These are phyloP conservation scores for Thermophis baileyi DNA, from an alignment of 2,113 vertebrate genomes.

Conservation along the genomic window DNA sequence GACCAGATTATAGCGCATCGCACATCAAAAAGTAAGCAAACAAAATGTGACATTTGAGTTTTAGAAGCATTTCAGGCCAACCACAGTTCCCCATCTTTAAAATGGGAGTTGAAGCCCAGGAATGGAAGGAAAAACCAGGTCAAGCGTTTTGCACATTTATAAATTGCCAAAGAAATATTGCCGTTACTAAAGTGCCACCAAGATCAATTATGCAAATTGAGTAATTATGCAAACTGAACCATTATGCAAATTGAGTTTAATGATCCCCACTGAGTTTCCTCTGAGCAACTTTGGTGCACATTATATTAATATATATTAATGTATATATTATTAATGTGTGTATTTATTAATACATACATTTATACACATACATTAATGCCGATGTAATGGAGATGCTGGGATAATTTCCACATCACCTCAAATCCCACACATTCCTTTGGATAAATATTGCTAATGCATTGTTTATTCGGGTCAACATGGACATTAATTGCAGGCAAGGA, in stretches of 20 bases:
- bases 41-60: background rate
- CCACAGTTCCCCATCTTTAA: background rate
- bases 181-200: conserved; percentile 17
- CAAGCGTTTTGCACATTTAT: background rate
- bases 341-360: background rate
- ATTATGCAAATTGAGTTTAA: conserved; percentile 30
- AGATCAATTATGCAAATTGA: conserved; percentile 23
- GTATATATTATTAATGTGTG: background rate
- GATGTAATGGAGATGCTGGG: background rate
- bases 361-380: background rate
- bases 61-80: background rate
- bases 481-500: background rate
- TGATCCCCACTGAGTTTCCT: conserved; percentile 20
- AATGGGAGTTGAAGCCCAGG: background rate
- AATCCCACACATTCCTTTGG: background rate
- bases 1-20: background rate
- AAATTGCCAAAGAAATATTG: background rate
- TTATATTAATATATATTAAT: background rate
- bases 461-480: background rate
- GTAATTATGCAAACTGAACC: conserved; percentile 13
- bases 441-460: background rate
- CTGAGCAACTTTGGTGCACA: background rate
- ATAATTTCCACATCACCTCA: background rate
- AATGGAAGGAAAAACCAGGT: background rate
- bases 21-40: background rate